Percentiles rank a stretch among this genome's conserved stretches.
These are phyloP conservation scores for Pseudomyrmex sp. DNA, from an alignment of 1,140 invertebrate genomes.

Conservation along the genomic window DNA sequence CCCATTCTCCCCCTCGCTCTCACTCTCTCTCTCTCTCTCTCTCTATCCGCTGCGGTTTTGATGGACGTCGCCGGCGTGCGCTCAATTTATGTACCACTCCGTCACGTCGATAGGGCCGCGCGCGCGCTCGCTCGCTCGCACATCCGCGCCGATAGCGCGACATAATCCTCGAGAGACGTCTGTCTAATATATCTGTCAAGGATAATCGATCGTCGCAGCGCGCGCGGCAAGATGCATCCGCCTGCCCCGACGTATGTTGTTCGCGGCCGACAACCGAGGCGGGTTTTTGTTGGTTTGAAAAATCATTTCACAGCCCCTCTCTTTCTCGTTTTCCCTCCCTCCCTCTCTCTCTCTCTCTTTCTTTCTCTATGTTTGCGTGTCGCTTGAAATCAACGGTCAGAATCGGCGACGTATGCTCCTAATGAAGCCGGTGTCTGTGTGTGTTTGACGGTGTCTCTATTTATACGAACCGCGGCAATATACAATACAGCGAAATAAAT, in stretches of 20 bases:
- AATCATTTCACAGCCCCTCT: not conserved
- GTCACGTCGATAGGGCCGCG: slow-evolving; percentile 62
- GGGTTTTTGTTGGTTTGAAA: not conserved
- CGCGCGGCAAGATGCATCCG: slow-evolving; percentile 47
- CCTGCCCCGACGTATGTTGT: slow-evolving; percentile 42
- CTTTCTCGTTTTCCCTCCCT: no score
- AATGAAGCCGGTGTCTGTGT: not conserved
- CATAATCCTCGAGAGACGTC: slow-evolving; percentile 66
- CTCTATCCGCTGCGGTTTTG: slow-evolving; percentile 17
- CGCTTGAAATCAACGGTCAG: not conserved
- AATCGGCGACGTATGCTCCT: not conserved
- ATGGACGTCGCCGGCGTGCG: slow-evolving; percentile 63
- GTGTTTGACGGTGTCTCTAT: not conserved
- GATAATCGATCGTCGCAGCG: slow-evolving; percentile 66
- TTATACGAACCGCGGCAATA: no score
- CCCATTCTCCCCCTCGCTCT: no score
- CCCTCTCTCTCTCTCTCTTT: no score
- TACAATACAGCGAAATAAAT: not conserved
- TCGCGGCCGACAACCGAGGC: not conserved
- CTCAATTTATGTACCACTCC: slow-evolving; percentile 70
- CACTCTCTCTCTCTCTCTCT: not conserved
- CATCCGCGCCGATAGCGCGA: slow-evolving; percentile 41
- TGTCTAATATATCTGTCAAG: slow-evolving; percentile 72
- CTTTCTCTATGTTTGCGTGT: no score
- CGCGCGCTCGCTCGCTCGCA: slow-evolving; percentile 44